A percentile compares a stretch with the other conserved stretches of the same genome.
Conservation (phyloP, 2,888 invertebrate species). For the Leptopilina syphax region DNA sequence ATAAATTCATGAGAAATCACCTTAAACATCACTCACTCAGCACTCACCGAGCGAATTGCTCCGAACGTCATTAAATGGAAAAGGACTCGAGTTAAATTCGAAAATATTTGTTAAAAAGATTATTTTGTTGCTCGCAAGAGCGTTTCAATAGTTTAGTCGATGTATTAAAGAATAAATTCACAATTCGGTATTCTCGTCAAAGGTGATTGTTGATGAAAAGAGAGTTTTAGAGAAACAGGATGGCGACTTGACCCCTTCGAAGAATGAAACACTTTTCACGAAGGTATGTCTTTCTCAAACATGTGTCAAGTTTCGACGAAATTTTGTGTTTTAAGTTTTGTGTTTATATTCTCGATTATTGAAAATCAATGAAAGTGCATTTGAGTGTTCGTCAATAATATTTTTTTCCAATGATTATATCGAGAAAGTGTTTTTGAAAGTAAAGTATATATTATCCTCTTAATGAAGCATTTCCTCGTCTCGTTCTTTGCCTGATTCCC, state of each 20-base stretch:
- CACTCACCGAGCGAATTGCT: constrained; percentile 32
- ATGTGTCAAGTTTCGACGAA: constrained; percentile 30
- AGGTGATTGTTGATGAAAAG: constrained; percentile 57
- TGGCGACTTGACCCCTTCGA: constrained; percentile 72
- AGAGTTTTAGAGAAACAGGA: constrained; percentile 64
- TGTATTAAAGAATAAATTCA: constrained; percentile 42
- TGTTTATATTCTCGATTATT: background rate
- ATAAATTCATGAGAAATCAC: background rate
- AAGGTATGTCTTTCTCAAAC: constrained; percentile 64
- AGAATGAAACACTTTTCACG: constrained; percentile 72
- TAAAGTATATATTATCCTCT: background rate
- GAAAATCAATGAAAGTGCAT: background rate
- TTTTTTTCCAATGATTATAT: background rate
- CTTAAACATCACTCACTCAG: constrained; percentile 47
- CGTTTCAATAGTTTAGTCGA: constrained; percentile 28
- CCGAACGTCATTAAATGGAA: constrained; percentile 51
- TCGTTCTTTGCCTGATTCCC: background rate
- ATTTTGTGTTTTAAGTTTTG: background rate
- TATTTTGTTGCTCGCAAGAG: constrained; percentile 31
- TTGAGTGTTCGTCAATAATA: background rate
- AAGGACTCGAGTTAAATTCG: constrained; percentile 42
- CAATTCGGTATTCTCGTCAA: constrained; percentile 44
- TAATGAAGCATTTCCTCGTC: constrained; percentile 17
- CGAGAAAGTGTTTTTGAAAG: background rate
- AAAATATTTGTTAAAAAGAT: constrained; percentile 37